Evolutionary conservation across 2,888 invertebrate species (phyloP), one percentile per base, ranked within the genome.

Genomic region (Pyrochroa serraticornis): DNA sequence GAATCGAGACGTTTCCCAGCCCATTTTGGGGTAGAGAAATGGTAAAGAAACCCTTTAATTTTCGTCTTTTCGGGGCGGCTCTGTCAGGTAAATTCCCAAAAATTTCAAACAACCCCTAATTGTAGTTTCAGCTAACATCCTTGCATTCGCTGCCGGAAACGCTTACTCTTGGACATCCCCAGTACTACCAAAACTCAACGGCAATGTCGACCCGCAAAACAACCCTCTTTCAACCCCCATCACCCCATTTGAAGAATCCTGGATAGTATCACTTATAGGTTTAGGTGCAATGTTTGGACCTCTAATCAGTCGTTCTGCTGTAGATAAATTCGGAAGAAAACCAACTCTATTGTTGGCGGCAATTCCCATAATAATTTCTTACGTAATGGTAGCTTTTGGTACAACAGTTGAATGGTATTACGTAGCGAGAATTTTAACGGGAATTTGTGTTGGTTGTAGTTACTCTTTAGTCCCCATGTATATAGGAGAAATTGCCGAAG

Each of bases 401-500:
- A 53, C 35, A 10, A 46, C 56, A 12, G 60, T 73, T 0, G 44
- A 49, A 6, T 33, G 70, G 9, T 71, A 63, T 51, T 87, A 83
- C 78, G 82, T 77, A 6, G 87, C 85, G 45, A 82, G 83, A 51
- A 82, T 83, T 65, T 79, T 82, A 58, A 84, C 84, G 77, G 91
- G 91, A 39, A 70, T 88, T 0, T 86, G 85, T 0, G 83, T 86
- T 0, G 89, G 90, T 0, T 85, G 88, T 71, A 80, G 87, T 8
- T 90, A 88, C 79, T 87, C 89, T 0, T 85, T 88, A 1, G 85
- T 88, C 0, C 93, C 94, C 0, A 90, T 93, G 85, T 95, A 94
- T 78, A 85, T 92, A 56, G 91, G 91, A 34, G 95, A 95, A 79
- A 91, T 93, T 33, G 85, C 93, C 3, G 88, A 92, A 82, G 86